Conservation (phyloP, 2,113 vertebrate species). For the Chelonoidis abingdonii region DNA sequence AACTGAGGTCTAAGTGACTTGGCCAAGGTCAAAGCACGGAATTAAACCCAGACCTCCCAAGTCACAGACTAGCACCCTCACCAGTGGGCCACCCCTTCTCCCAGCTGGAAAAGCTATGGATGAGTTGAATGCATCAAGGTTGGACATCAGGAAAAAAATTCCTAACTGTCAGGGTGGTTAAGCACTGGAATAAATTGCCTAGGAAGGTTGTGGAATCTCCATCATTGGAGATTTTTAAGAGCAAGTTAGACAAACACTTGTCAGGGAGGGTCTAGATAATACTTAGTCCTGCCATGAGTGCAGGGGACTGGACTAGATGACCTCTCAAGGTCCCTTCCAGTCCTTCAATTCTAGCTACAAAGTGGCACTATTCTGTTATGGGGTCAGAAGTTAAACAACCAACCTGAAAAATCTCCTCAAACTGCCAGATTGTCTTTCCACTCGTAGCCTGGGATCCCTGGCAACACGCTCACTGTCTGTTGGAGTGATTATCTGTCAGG, state of each 20-base stretch:
- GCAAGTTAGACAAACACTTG: too few relatives aligned
- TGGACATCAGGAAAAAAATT: too few relatives aligned
- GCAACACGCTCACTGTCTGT: neutral
- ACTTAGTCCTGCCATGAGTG: too few relatives aligned
- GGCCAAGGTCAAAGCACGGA: neutral
- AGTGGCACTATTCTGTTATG: neutral
- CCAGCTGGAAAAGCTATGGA: neutral
- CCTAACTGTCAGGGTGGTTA: too few relatives aligned
- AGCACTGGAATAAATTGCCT: too few relatives aligned
- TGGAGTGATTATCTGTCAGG: slow-evolving; percentile 29
- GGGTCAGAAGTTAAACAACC: slow-evolving; percentile 27
- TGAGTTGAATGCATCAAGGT: neutral
- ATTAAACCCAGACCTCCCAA: neutral
- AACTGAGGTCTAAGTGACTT: neutral
- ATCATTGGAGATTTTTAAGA: too few relatives aligned
- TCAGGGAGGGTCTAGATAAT: too few relatives aligned
- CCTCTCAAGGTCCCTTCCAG: too few relatives aligned
- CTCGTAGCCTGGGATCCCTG: rapidly evolving
- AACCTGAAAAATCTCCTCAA: neutral
- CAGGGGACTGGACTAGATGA: too few relatives aligned
- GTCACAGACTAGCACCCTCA: neutral
- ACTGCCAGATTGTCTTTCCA: neutral
- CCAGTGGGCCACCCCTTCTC: neutral
- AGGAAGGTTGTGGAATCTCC: too few relatives aligned
- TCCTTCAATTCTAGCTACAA: neutral